A percentile compares a stretch with the other conserved stretches of the same genome.
Conservation (phyloP, 1,140 invertebrate genomes). For the Orchestia grillus region DNA sequence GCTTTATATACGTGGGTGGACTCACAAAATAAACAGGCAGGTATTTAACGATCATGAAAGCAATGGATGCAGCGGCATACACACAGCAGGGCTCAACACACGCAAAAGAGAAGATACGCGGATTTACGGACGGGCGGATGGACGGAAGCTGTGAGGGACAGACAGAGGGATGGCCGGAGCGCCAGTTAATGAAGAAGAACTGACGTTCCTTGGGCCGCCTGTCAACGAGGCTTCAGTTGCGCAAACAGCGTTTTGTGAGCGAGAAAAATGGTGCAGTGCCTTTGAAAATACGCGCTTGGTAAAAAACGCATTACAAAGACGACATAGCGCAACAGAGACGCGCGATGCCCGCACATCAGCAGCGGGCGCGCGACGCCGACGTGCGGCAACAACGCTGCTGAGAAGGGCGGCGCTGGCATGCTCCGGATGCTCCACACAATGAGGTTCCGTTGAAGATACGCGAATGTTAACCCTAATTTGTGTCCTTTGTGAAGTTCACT, state of each 20-base stretch:
- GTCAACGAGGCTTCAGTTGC: constrained; percentile 18
- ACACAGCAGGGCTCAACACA: no score
- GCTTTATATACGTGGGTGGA: no score
- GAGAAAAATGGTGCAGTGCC: constrained; percentile 5
- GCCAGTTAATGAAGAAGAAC: constrained; percentile 9
- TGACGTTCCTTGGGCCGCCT: neutral
- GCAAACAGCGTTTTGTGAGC: constrained; percentile 28
- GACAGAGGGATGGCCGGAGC: neutral
- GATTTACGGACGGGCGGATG: neutral
- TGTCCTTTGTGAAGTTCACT: no score
- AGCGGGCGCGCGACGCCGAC: neutral
- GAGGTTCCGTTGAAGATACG: no score
- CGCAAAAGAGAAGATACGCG: neutral
- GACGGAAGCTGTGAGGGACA: neutral
- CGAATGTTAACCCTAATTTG: no score
- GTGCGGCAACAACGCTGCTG: neutral
- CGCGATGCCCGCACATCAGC: neutral
- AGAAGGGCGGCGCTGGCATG: neutral
- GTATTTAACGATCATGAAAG: no score
- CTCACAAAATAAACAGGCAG: no score
- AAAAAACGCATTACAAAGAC: neutral
- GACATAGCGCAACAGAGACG: neutral
- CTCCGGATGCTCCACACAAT: neutral
- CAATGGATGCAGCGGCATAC: no score
- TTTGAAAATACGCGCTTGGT: neutral